phyloP scores from a whole-genome alignment of 2,113 vertebrate species.

The Cricetomys ansorgei region DNA sequence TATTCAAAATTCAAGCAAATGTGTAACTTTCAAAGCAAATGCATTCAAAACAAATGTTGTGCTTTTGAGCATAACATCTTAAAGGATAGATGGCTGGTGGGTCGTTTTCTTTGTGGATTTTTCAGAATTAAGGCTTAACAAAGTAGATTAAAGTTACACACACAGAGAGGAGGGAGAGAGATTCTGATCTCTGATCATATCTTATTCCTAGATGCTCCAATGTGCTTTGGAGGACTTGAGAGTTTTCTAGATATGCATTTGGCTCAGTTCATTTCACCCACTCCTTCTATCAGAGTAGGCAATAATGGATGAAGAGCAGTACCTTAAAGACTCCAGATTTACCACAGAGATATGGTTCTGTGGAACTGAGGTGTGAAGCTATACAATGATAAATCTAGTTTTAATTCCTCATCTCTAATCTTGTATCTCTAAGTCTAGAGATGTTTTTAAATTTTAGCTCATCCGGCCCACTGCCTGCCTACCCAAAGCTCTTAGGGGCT shows the following conservation, averaged over 20 bases:
- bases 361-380: not conserved
- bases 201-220: not conserved
- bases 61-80: not conserved
- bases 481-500: too few species aligned
- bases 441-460: not conserved
- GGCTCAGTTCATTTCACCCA: not conserved
- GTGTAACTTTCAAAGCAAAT: not conserved
- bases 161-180: not conserved
- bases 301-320: not conserved
- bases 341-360: not conserved
- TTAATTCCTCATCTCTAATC: not conserved
- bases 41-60: not conserved
- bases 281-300: not conserved
- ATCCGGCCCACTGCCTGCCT: not conserved
- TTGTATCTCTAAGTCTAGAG: not conserved
- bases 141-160: not conserved
- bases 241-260: not conserved
- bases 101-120: not conserved
- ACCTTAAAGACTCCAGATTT: not conserved
- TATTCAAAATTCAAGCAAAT: slow-evolving; percentile 35
- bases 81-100: not conserved
- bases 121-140: not conserved
- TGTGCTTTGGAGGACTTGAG: not conserved
- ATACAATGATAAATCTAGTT: not conserved
- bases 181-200: not conserved